Conservation (phyloP, 2,797 vertebrate genomes). For the Mallotus villosus region DNA sequence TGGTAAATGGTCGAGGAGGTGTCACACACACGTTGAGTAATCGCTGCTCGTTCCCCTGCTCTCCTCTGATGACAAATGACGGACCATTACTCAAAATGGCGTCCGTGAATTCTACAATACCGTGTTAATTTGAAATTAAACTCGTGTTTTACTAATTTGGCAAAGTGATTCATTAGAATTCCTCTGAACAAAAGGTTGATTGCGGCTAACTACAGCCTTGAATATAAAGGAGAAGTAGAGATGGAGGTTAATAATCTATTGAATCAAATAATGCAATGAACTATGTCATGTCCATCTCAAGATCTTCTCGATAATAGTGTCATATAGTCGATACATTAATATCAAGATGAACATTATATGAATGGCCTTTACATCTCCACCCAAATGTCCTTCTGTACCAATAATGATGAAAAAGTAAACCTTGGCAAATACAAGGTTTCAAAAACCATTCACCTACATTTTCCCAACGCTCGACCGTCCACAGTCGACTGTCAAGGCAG, state of each 20-base stretch:
- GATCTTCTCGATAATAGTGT: neutral
- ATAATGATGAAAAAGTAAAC: too few relatives aligned
- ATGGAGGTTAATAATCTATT: neutral
- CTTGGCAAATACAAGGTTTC: too few relatives aligned
- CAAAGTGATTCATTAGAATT: neutral
- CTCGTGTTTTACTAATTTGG: neutral
- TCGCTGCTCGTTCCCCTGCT: neutral
- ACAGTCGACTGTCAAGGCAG: neutral
- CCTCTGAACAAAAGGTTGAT: neutral
- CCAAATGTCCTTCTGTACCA: neutral
- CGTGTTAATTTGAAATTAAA: neutral
- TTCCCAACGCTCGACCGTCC: too few relatives aligned
- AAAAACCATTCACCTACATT: neutral
- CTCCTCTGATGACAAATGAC: neutral
- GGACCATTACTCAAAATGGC: neutral
- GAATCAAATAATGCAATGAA: neutral
- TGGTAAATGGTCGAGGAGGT: neutral
- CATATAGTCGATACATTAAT: neutral
- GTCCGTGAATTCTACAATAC: neutral
- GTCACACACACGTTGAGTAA: neutral
- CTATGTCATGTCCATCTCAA: neutral
- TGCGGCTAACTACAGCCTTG: neutral
- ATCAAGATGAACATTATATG: neutral
- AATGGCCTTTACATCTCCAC: neutral
- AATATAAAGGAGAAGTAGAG: neutral